phyloP scores from a whole-genome alignment of 2,797 vertebrate species.

The Pangasius djambal region DNA sequence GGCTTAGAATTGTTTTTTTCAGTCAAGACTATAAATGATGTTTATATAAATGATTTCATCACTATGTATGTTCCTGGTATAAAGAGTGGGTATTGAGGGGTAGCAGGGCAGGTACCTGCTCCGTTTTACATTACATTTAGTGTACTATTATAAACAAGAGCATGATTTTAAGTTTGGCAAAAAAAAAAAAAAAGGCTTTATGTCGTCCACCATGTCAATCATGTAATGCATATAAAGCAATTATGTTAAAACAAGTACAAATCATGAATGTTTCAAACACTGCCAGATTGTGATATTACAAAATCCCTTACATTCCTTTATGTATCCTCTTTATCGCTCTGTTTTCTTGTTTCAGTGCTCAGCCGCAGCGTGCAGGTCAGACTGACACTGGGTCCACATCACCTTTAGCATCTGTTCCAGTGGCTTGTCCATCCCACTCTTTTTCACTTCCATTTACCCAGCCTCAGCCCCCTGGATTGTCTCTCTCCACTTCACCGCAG shows the following conservation, averaged over 20 bases:
- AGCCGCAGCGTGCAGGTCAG: slow-evolving; percentile 14
- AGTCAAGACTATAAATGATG: neutral
- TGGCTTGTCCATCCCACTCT: neutral
- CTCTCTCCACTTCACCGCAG: neutral
- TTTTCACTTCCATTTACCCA: neutral
- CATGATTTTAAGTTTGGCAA: neutral
- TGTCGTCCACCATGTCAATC: too few relatives aligned
- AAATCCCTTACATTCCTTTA: neutral
- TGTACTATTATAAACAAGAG: neutral
- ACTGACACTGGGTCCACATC: neutral
- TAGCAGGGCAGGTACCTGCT: neutral
- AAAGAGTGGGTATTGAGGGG: neutral
- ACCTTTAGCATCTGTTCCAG: slow-evolving; percentile 5
- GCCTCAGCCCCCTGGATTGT: slow-evolving; percentile 1
- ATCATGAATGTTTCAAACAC: neutral
- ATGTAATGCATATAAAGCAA: neutral
- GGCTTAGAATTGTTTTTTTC: neutral
- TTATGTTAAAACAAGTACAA: neutral
- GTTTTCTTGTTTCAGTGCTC: slow-evolving; percentile 10
- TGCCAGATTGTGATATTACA: neutral
- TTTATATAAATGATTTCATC: neutral
- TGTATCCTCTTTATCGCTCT: neutral
- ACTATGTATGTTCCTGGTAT: neutral
- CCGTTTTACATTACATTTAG: neutral
- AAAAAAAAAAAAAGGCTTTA: neutral